phyloP scores from a whole-genome alignment of 2,113 vertebrate species.

The Reinhardtius hippoglossoides region DNA sequence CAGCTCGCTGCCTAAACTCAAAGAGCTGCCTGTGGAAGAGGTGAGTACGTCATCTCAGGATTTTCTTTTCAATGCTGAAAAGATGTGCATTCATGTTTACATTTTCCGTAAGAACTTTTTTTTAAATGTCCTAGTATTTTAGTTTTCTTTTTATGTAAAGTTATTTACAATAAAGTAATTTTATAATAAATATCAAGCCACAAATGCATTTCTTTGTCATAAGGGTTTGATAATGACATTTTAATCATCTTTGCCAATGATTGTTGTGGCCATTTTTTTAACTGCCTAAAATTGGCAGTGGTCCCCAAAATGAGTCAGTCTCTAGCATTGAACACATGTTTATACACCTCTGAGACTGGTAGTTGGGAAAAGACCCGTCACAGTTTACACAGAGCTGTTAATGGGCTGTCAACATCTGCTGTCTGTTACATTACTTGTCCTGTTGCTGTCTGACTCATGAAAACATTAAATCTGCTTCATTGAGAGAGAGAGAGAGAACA shows the following conservation, averaged over 20 bases:
- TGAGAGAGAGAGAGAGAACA: background rate
- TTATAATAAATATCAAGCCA: no score
- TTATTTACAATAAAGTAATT: no score
- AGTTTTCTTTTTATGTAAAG: no score
- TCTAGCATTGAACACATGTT: background rate
- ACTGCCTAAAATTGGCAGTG: no score
- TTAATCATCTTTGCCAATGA: no score
- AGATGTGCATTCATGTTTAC: no score
- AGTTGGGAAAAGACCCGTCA: constrained; percentile 21
- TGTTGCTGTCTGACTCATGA: constrained; percentile 22
- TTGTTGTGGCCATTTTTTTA: no score
- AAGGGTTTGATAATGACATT: no score
- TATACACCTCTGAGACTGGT: background rate
- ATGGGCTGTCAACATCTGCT: constrained; percentile 53
- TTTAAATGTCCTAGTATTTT: no score
- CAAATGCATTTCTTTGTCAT: no score
- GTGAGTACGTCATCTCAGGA: constrained; percentile 76
- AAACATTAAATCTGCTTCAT: background rate
- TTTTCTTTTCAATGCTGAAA: background rate
- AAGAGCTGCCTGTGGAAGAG: constrained; percentile 97
- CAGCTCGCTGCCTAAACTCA: constrained; percentile 95
- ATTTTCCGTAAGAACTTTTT: no score
- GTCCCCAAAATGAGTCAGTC: background rate
- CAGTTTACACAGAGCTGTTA: constrained; percentile 38
- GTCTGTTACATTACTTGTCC: constrained; percentile 29